A percentile compares a stretch with the other conserved stretches of the same genome.
Evolutionary conservation across 1,140 invertebrate species (phyloP).

Genomic region (Pseudomyrmex pallidus): DNA sequence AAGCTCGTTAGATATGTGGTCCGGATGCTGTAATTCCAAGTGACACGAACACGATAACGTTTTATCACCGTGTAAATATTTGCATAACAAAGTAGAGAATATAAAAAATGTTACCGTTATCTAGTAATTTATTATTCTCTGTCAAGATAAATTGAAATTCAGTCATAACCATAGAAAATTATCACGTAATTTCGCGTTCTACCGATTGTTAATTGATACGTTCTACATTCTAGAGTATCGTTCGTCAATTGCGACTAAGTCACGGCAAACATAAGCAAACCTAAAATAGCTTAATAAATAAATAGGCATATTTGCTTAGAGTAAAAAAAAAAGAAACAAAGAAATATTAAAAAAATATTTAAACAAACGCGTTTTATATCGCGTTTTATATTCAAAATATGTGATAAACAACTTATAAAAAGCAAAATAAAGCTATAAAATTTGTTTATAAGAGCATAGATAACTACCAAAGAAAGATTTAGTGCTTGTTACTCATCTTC

Average conservation of each 20-base stretch:
- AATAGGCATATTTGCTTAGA: neutral
- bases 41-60: slow-evolving; percentile 73
- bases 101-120: slow-evolving; percentile 68
- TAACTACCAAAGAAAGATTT: slow-evolving; percentile 72
- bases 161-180: slow-evolving; percentile 49
- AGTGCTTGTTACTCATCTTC: slow-evolving; percentile 70
- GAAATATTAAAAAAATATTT: slow-evolving; percentile 49
- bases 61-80: slow-evolving; percentile 81
- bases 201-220: neutral
- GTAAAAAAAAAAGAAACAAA: slow-evolving; percentile 16
- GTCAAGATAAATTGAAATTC: slow-evolving; percentile 65
- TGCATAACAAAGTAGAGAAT: slow-evolving; percentile 79
- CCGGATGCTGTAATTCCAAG: slow-evolving; percentile 69
- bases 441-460: slow-evolving; percentile 59
- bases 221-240: neutral
- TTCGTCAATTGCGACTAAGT: neutral
- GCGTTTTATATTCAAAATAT: slow-evolving; percentile 23
- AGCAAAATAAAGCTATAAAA: slow-evolving; percentile 68
- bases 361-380: slow-evolving; percentile 10
- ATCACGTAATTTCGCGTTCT: slow-evolving; percentile 16
- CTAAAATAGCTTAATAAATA: neutral
- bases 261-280: neutral
- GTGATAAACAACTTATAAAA: slow-evolving; percentile 58
- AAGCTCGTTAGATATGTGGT: slow-evolving; percentile 43
- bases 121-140: slow-evolving; percentile 78